phyloP scores from a whole-genome alignment of 1,140 invertebrate genomes.

The Meteorus sp. region DNA sequence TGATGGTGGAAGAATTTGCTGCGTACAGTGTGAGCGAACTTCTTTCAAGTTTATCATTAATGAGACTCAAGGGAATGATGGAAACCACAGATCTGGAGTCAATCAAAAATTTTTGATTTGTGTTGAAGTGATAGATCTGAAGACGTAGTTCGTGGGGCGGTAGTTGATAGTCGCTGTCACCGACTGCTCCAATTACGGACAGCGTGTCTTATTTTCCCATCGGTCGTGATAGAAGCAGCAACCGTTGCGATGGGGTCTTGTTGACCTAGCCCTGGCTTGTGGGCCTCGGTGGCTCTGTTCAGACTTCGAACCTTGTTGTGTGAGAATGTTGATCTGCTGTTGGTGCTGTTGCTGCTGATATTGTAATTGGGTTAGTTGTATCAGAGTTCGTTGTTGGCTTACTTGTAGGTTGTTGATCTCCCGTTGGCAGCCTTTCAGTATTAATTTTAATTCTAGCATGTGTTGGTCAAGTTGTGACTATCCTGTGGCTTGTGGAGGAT shows the following conservation, averaged over 20 bases:
- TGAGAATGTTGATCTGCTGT: neutral
- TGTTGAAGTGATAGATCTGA: neutral
- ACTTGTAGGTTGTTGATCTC: conserved; percentile 1
- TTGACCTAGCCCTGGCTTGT: neutral
- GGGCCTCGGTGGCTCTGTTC: neutral
- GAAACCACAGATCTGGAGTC: conserved; percentile 16
- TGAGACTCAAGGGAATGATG: neutral
- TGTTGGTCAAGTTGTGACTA: neutral
- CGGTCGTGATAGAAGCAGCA: neutral
- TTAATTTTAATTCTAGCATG: neutral
- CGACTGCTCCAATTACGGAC: neutral
- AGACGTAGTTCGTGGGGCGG: neutral
- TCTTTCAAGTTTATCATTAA: neutral
- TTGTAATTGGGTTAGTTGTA: no score
- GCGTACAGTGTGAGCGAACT: conserved; percentile 2
- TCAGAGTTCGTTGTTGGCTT: no score
- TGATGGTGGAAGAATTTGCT: conserved; percentile 18
- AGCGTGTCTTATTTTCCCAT: neutral
- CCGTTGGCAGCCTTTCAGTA: neutral
- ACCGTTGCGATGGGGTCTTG: neutral
- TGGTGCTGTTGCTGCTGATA: neutral
- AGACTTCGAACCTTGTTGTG: neutral
- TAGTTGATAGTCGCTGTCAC: conserved; percentile 3
- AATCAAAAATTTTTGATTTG: conserved; percentile 13
- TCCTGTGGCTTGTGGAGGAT: neutral